Percentiles rank a stretch among this genome's conserved stretches.
Conservation (phyloP, 2,888 invertebrate species). For the Branchellion lobata region DNA sequence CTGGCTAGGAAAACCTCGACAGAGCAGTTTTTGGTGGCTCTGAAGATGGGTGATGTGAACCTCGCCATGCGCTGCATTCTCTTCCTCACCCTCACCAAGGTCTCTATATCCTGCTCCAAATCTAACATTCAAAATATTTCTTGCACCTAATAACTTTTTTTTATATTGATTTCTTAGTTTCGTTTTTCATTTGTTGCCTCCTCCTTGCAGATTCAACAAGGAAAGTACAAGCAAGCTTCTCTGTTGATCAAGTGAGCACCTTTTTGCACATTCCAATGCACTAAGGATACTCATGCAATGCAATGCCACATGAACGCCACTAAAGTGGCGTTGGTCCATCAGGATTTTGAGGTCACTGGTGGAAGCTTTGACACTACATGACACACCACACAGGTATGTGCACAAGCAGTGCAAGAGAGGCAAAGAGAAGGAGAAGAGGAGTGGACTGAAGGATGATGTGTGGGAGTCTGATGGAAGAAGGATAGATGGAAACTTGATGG, state of each 20-base stretch:
- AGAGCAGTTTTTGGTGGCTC: conserved; percentile 78
- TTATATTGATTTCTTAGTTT: too few relatives aligned
- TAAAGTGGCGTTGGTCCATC: too few relatives aligned
- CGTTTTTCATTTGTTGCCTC: too few relatives aligned
- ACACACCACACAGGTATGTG: neutral
- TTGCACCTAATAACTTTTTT: neutral
- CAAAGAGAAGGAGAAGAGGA: neutral
- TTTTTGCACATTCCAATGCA: too few relatives aligned
- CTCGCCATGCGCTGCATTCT: conserved; percentile 79
- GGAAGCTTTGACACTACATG: neutral
- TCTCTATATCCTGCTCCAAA: too few relatives aligned
- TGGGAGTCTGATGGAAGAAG: neutral
- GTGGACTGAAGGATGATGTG: neutral
- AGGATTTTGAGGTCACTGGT: neutral
- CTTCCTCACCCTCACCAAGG: conserved; percentile 76
- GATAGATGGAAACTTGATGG: neutral
- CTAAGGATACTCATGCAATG: too few relatives aligned
- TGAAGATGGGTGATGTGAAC: conserved; percentile 78
- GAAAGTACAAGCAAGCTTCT: neutral
- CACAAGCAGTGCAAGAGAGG: neutral
- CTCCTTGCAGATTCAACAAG: neutral
- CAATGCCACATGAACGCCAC: too few relatives aligned
- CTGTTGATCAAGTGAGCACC: neutral
- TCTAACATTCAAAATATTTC: neutral
- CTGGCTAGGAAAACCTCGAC: conserved; percentile 84